These are phyloP conservation scores for Eumacrocentrus americanus DNA, from an alignment of 2,888 invertebrate species.

Conservation along the genomic window DNA sequence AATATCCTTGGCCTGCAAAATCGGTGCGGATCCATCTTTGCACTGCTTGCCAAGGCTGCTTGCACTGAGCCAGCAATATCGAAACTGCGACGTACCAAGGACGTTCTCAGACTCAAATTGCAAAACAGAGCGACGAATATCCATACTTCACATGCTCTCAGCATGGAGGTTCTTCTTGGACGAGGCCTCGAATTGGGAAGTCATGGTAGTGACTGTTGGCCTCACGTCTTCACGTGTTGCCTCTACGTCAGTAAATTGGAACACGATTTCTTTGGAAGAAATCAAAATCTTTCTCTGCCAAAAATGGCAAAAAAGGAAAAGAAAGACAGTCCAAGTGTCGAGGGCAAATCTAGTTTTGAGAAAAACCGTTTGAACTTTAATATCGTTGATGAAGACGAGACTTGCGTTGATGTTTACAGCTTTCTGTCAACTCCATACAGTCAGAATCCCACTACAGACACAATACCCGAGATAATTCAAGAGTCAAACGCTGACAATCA, in stretches of 20 bases:
- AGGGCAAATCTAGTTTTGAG: constrained; percentile 70
- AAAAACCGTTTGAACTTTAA: constrained; percentile 68
- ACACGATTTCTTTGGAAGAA: constrained; percentile 86
- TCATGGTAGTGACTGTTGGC: constrained; percentile 94
- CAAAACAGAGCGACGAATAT: constrained; percentile 75
- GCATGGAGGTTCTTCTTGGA: constrained; percentile 88
- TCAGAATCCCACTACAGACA: constrained; percentile 64
- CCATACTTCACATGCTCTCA: constrained; percentile 87
- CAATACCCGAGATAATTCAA: constrained; percentile 73
- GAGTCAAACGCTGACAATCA: constrained; percentile 65
- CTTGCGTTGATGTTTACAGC: constrained; percentile 85
- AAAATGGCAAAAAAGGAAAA: constrained; percentile 71
- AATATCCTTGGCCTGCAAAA: constrained; percentile 86
- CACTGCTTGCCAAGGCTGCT: constrained; percentile 85
- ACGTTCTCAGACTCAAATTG: constrained; percentile 56
- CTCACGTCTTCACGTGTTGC: constrained; percentile 90
- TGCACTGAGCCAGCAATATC: constrained; percentile 71
- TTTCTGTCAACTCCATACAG: constrained; percentile 75
- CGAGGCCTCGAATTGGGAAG: constrained; percentile 90
- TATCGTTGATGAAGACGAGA: constrained; percentile 74
- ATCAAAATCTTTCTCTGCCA: constrained; percentile 72
- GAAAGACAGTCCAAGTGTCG: constrained; percentile 63
- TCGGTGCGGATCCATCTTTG: constrained; percentile 88
- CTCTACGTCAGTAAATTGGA: constrained; percentile 92
- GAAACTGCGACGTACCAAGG: constrained; percentile 57